Evolutionary conservation across 2,113 vertebrate species (phyloP).

Genomic region (Vireo altiloquus): DNA sequence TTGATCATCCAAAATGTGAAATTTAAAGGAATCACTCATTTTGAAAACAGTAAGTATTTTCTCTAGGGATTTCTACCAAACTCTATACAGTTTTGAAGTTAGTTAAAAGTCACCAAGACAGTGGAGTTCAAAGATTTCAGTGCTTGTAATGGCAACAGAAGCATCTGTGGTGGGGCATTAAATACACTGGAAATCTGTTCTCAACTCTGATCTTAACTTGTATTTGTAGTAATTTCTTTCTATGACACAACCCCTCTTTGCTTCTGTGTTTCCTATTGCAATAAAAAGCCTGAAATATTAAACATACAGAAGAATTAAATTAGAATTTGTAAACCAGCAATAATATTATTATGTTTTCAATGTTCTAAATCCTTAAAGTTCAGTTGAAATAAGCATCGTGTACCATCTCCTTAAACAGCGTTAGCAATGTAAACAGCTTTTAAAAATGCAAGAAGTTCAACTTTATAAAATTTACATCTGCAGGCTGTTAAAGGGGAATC

Average conservation of each 20-base stretch:
- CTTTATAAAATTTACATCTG: constrained; percentile 45
- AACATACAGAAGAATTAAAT: constrained; percentile 13
- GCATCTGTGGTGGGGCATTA: background rate
- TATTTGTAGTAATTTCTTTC: background rate
- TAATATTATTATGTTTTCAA: background rate
- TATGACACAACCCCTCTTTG: background rate
- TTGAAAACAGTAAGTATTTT: background rate
- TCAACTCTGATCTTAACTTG: background rate
- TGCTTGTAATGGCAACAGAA: background rate
- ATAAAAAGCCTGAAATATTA: constrained; percentile 35
- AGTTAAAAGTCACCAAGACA: background rate
- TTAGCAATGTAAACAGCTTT: constrained; percentile 46
- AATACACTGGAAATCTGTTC: background rate
- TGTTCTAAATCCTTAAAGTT: constrained; percentile 5
- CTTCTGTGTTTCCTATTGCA: background rate
- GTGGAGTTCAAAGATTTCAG: background rate
- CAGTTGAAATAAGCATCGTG: constrained; percentile 24
- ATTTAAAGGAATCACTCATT: background rate
- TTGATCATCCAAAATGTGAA: background rate
- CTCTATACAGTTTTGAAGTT: background rate
- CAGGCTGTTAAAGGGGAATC: constrained; percentile 28
- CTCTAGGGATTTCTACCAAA: background rate
- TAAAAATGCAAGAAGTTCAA: constrained; percentile 35
- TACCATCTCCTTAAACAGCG: background rate
- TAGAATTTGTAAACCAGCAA: constrained; percentile 14